Conservation (phyloP, 1,140 invertebrate species). For the Archivesica marissinica region DNA sequence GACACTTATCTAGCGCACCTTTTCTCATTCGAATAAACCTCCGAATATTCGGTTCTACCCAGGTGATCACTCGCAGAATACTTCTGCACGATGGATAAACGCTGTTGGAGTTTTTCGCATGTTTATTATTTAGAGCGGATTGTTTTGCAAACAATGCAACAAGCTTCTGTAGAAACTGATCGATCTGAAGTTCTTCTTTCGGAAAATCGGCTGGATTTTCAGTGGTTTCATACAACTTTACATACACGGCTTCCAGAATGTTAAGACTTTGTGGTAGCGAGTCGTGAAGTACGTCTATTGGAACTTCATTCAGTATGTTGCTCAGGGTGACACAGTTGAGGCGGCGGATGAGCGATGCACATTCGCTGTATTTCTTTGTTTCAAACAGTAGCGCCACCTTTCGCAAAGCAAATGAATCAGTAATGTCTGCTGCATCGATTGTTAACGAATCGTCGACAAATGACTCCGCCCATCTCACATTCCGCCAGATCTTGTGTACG, state of each 20-base stretch:
- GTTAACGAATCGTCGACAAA: slow-evolving; percentile 73
- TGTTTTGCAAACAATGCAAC: slow-evolving; percentile 91
- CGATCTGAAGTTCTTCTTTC: slow-evolving; percentile 87
- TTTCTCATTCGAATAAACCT: slow-evolving; percentile 87
- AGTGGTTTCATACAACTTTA: slow-evolving; percentile 87
- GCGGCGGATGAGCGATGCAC: slow-evolving; percentile 89
- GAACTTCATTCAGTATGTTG: slow-evolving; percentile 89
- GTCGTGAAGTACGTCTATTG: slow-evolving; percentile 93
- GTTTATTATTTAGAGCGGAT: slow-evolving; percentile 79
- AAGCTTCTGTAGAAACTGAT: slow-evolving; percentile 91
- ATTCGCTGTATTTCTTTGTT: slow-evolving; percentile 74
- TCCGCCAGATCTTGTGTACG: slow-evolving; percentile 76
- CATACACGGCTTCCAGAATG: slow-evolving; percentile 93
- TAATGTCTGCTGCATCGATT: slow-evolving; percentile 75
- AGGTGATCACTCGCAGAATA: slow-evolving; percentile 86
- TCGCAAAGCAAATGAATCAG: slow-evolving; percentile 71
- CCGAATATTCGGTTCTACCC: slow-evolving; percentile 86
- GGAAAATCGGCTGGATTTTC: slow-evolving; percentile 74
- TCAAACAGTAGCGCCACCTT: slow-evolving; percentile 77
- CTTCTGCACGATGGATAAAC: slow-evolving; percentile 86
- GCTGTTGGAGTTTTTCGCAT: slow-evolving; percentile 85
- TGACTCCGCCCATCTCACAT: slow-evolving; percentile 74
- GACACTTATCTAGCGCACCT: slow-evolving; percentile 91
- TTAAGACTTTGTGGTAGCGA: slow-evolving; percentile 93
- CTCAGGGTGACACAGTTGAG: slow-evolving; percentile 90